Percentiles rank a stretch among this genome's conserved stretches.
These are phyloP conservation scores for Lasioglossum villosulum DNA, from an alignment of 2,888 invertebrate species.

Conservation along the genomic window DNA sequence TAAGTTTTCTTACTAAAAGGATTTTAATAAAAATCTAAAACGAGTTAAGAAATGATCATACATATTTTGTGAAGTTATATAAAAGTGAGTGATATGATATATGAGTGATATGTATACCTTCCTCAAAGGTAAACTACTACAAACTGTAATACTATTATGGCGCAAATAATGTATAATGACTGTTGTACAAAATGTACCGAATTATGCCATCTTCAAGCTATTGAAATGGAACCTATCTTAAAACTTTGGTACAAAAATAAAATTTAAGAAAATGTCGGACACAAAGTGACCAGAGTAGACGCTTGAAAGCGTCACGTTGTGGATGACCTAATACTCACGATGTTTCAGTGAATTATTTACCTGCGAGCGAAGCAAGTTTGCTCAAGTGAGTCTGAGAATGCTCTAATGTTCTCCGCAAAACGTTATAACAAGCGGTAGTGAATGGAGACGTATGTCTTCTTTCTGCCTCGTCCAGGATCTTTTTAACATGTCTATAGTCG, in stretches of 20 bases:
- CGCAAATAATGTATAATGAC: background rate
- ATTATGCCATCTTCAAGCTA: background rate
- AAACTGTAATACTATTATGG: background rate
- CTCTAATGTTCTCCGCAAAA: constrained; percentile 72
- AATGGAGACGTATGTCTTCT: constrained; percentile 40
- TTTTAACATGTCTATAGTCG: constrained; percentile 73
- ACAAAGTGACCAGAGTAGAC: background rate
- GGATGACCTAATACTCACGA: background rate
- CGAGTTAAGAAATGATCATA: background rate
- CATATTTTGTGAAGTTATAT: background rate
- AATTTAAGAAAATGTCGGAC: background rate
- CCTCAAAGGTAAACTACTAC: background rate
- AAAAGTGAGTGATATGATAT: background rate
- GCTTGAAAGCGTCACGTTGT: background rate
- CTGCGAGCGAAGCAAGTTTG: constrained; percentile 73
- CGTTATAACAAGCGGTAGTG: constrained; percentile 69
- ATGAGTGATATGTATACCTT: background rate
- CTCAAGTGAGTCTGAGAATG: constrained; percentile 67
- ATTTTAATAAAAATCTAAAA: background rate
- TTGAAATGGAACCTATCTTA: background rate
- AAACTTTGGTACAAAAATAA: background rate
- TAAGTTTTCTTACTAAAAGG: background rate
- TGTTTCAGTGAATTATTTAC: constrained; percentile 64
- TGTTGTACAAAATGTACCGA: background rate
- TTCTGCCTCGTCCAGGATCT: constrained; percentile 57